Conservation (phyloP, 1,140 invertebrate genomes). For the Drosophila cardini region DNA sequence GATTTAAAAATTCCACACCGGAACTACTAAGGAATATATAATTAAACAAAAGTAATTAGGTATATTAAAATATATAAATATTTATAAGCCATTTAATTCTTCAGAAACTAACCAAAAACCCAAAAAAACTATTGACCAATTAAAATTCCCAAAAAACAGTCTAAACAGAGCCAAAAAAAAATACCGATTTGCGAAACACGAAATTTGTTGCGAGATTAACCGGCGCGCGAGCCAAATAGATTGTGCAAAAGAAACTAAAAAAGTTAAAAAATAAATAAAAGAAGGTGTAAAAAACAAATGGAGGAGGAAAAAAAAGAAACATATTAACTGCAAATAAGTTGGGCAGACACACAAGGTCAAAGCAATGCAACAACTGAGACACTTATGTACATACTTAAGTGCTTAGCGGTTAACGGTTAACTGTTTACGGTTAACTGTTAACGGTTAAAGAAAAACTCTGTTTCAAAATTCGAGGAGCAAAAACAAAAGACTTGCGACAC, state of each 20-base stretch:
- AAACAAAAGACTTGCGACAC: conserved; percentile 66
- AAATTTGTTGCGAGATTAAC: conserved; percentile 22
- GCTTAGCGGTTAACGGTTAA: no score
- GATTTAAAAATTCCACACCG: background rate
- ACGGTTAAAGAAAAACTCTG: conserved; percentile 38
- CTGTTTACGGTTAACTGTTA: no score
- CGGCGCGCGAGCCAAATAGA: conserved; percentile 43
- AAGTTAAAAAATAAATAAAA: conserved; percentile 10
- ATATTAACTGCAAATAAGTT: conserved; percentile 30
- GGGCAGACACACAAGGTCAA: conserved; percentile 58
- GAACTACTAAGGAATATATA: background rate
- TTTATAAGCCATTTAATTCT: background rate
- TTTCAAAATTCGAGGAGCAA: conserved; percentile 34
- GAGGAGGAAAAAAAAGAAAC: background rate
- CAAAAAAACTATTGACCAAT: conserved; percentile 2
- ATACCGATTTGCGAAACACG: conserved; percentile 11
- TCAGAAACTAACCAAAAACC: background rate
- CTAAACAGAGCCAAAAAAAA: background rate
- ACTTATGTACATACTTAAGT: background rate
- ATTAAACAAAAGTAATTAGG: background rate
- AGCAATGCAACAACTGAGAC: conserved; percentile 36
- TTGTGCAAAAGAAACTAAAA: conserved; percentile 49
- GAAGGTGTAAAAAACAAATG: no score
- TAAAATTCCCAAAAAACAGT: background rate
- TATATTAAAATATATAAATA: background rate